These are phyloP conservation scores for Todiramphus chloris DNA, from an alignment of 2,113 vertebrate species.

Conservation along the genomic window DNA sequence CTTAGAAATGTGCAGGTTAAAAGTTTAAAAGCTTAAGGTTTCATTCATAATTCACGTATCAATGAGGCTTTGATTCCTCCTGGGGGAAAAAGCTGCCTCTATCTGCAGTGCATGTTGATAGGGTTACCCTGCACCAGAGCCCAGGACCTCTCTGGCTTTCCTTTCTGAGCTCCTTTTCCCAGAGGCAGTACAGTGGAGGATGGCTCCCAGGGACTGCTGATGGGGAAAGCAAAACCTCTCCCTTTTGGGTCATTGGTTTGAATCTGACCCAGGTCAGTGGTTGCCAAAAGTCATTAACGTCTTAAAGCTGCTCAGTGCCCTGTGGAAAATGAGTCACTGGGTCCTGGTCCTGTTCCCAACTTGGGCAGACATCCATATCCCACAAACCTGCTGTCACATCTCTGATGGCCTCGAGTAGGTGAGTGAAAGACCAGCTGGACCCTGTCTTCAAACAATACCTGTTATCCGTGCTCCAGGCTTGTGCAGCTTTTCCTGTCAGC, in stretches of 20 bases:
- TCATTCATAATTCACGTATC: conserved; percentile 72
- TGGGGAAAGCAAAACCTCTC: background rate
- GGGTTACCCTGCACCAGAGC: conserved; percentile 29
- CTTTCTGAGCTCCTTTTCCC: background rate
- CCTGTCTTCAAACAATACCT: accelerated
- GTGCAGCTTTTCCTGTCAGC: accelerated
- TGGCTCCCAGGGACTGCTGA: conserved; percentile 4
- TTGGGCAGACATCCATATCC: background rate
- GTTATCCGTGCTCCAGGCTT: background rate
- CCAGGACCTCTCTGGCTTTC: background rate
- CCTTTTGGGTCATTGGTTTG: conserved; percentile 20
- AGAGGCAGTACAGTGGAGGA: background rate
- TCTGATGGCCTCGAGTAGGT: background rate
- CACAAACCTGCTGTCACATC: background rate
- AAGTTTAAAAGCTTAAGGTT: conserved; percentile 72
- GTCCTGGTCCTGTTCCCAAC: background rate
- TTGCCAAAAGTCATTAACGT: background rate
- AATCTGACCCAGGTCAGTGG: background rate
- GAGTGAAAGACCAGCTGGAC: background rate
- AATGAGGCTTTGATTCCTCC: conserved; percentile 61
- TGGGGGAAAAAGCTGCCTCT: background rate
- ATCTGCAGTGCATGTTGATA: conserved; percentile 45
- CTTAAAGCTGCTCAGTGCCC: background rate
- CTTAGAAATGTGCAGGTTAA: conserved; percentile 66
- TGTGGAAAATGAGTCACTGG: background rate